Conservation (phyloP, 2,797 vertebrate genomes). For the Yasuhikotakia modesta region DNA sequence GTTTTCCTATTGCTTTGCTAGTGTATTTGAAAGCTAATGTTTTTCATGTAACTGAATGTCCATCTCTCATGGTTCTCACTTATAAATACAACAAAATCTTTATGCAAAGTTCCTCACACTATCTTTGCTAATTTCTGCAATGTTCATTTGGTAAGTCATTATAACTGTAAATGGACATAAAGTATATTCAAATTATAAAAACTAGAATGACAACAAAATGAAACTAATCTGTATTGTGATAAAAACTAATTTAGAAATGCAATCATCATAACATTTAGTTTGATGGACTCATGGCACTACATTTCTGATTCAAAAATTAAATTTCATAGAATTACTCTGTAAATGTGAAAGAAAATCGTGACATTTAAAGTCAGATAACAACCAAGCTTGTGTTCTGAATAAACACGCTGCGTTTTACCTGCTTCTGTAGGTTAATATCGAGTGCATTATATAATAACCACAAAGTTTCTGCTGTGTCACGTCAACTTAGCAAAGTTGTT, state of each 20-base stretch:
- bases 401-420: neutral
- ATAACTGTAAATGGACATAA: neutral
- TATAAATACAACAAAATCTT: neutral
- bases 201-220: neutral
- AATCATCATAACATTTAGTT: neutral
- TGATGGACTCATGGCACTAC: too few relatives aligned
- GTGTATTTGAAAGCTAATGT: neutral
- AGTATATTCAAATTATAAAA: neutral
- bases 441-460: neutral
- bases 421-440: neutral
- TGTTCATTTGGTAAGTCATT: neutral
- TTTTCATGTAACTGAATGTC: neutral
- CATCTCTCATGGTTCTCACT: neutral
- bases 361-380: too few relatives aligned
- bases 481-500: neutral
- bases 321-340: too few relatives aligned
- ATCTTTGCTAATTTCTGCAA: too few relatives aligned
- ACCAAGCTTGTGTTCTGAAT: neutral
- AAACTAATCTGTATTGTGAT: neutral
- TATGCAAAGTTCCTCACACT: neutral
- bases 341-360: too few relatives aligned
- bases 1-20: neutral
- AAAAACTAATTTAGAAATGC: neutral
- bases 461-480: conserved; percentile 4
- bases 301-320: too few relatives aligned